A percentile compares a stretch with the other conserved stretches of the same genome.
Conservation (phyloP, 2,113 vertebrate species). For the Scalopus aquaticus region DNA sequence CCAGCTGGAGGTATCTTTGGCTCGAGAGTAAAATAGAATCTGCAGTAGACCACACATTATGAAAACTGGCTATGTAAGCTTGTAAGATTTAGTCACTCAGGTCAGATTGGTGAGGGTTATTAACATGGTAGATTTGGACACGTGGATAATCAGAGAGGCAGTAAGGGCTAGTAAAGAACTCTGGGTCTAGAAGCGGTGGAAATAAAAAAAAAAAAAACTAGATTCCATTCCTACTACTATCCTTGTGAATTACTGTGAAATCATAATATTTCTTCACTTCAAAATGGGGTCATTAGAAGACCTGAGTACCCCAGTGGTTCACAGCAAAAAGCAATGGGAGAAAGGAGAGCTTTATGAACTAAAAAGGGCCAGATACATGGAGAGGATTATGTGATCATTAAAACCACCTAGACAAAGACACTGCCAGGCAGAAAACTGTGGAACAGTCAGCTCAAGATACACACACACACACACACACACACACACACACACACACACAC, state of each 20-base stretch:
- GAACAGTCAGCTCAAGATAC: not conserved
- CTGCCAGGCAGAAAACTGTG: not conserved
- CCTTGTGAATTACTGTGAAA: not conserved
- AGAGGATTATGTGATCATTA: not conserved
- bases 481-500: no score
- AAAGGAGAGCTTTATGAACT: not conserved
- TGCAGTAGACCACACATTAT: not conserved
- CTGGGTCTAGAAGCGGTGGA: not conserved
- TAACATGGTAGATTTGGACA: not conserved
- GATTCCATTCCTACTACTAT: not conserved
- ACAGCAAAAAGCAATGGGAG: not conserved
- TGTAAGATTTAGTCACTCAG: not conserved
- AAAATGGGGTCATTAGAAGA: not conserved
- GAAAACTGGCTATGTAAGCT: not conserved
- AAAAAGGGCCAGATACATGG: not conserved
- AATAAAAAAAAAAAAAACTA: not conserved
- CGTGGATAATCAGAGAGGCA: not conserved
- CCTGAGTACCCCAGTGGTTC: not conserved
- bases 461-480: no score
- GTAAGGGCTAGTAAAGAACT: not conserved
- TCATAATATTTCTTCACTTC: not conserved
- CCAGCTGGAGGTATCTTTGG: not conserved
- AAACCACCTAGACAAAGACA: not conserved
- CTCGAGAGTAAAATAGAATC: not conserved
- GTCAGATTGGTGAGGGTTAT: not conserved